Evolutionary conservation across 2,888 invertebrate genomes (phyloP).

Genomic region (Eristalis intricaria): DNA sequence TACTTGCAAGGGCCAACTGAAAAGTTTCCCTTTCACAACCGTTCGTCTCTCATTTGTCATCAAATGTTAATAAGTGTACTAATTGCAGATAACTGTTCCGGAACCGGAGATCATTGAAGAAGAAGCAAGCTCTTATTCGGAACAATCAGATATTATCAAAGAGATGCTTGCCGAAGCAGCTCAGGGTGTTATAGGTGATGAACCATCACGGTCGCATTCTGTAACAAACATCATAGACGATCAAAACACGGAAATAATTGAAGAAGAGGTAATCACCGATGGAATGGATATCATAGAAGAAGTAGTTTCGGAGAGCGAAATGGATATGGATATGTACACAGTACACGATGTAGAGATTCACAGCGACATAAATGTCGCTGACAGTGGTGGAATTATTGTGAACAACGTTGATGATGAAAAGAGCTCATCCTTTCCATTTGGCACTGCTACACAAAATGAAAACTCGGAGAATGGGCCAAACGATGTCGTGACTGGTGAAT

Average conservation of each 20-base stretch:
- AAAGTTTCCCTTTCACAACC: slow-evolving; percentile 4
- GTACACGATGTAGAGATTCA: slow-evolving; percentile 63
- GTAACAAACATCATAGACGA: slow-evolving; percentile 20
- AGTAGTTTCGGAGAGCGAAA: slow-evolving; percentile 69
- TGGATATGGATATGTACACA: slow-evolving; percentile 76
- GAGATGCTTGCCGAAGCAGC: slow-evolving; percentile 77
- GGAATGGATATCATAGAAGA: slow-evolving; percentile 34
- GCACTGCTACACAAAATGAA: slow-evolving; percentile 78
- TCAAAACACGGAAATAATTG: background rate
- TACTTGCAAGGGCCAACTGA: slow-evolving; percentile 82
- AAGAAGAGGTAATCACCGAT: slow-evolving; percentile 18
- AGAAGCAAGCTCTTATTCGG: slow-evolving; percentile 54
- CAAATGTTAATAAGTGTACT: background rate
- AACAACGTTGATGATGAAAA: slow-evolving; percentile 77
- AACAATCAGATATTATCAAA: slow-evolving; percentile 75
- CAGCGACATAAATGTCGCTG: slow-evolving; percentile 54
- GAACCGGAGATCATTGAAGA: slow-evolving; percentile 53
- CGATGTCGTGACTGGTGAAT: slow-evolving; percentile 63
- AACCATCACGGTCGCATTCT: slow-evolving; percentile 48
- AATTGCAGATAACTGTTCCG: slow-evolving; percentile 45
- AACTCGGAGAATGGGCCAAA: slow-evolving; percentile 79
- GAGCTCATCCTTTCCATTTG: slow-evolving; percentile 81
- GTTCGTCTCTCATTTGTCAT: background rate
- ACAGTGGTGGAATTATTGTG: slow-evolving; percentile 65
- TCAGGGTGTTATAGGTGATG: slow-evolving; percentile 75